Evolutionary conservation across 2,797 vertebrate species (phyloP), one percentile per base, ranked within the genome.

Genomic region (Melanotaenia parkinsoni): DNA sequence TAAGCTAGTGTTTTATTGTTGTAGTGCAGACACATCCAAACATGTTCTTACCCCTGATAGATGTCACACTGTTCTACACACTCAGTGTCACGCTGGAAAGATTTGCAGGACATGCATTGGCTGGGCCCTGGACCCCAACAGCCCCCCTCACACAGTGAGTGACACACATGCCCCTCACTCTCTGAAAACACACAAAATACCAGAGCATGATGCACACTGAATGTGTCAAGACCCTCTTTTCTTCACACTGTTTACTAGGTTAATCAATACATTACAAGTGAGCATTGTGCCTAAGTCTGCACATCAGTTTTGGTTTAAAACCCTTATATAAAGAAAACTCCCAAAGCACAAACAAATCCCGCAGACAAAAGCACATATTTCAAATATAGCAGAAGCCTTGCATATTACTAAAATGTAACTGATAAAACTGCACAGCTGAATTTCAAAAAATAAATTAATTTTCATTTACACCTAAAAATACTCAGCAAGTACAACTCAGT

Each of bases 81-180:
- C 92, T 97, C 95, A 4, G 91, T 94, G 54, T 95, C 96, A 0
- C 98, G 96, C 71, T 95, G 94, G 88, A 96, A 96, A 14, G 89
- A 82, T 70, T 88, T 92, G 67, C 98, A 99, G 66, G 93, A 85
- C 33, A 95, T 91, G 50, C 98, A 99, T 89, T 98, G 97, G 58
- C 93, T 90, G 0, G 96, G 95, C 2, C 96, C 98, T 0, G 95
- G 95, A 1, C 98, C 98, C 98, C 98, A 99, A 92, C 98, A 99
- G 74, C 95, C 94, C 4, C 93, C 94, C 0, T 93, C 64, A 0
- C 98, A 99, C 67, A 97, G 92, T 0, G 81, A 74, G 90, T 97
- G 91, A 89, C 98, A 99, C 45, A 94, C 74, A 18, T 75, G 90
- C 4, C 92, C 94, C 45, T 96, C 74, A 0, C 58, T 79, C 85